Base-by-base conservation (phyloP, 2,797 vertebrate genomes). In the Trachurus trachurus region DNA sequence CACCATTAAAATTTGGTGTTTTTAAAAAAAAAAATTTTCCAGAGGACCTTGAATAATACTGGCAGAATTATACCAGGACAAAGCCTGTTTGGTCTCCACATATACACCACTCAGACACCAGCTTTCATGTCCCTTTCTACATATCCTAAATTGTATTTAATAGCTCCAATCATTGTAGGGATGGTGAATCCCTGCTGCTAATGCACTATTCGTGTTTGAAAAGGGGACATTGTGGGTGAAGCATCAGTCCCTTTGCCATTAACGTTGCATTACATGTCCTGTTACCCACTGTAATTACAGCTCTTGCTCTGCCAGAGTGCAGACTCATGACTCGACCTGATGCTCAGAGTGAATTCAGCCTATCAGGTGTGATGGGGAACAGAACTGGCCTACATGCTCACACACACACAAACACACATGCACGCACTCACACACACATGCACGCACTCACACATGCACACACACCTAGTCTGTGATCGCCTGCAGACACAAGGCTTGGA, bases 81-180 rank as follows among this genome's bases (percentile, higher is more conserved):
- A 87, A 84, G 78, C 78, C 76, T 50, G 66, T 81, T 80, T 82
- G 68, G 58, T 78, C 74, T 75, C 66, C 71, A 74, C 68, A 67
- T 65, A 76, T 34, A 76, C 71, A 86, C 76, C 86, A 86, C 85
- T 90, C 84, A 86, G 71, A 66, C 68, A 71, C 71, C 66, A 34
- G 60, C 83, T 87, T 79, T 71, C 64, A 52, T 66, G 80, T 87
- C 75, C 58, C 59, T 71, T 73, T 86, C 44, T 76, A 50, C 72
- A 83, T 76, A 70, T 76, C 66, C 88, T 87, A 85, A 91, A 90
- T 92, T 91, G 85, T 74, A 88, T 93, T 84, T 89, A 92, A 93
- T 89, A 87, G 89, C 84, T 81, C 81, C 83, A 89, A 85, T 93
- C 91, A 89, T 69, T 58, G 76, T 34, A 44, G 70, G 40, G 62